Conservation (phyloP, 1,140 invertebrate genomes). For the Euglossa dilemma region DNA sequence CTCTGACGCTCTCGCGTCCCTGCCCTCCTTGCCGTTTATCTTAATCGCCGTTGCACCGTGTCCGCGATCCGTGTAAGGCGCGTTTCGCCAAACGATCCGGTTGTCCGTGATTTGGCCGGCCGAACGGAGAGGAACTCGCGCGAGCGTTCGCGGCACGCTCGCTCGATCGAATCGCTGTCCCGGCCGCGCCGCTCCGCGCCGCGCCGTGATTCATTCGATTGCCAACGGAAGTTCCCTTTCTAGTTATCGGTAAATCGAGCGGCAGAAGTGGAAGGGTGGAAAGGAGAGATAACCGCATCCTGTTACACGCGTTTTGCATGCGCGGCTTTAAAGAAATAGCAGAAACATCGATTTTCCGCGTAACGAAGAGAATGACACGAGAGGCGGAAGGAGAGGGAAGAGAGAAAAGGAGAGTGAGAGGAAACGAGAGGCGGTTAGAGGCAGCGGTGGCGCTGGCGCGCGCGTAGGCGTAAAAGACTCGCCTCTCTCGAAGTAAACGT, state of each 20-base stretch:
- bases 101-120: background rate
- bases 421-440: background rate
- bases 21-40: background rate
- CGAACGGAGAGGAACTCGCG: too few species aligned
- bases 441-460: background rate
- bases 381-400: background rate
- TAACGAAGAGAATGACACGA: constrained; percentile 17
- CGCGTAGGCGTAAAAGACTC: constrained; percentile 62
- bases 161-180: too few species aligned
- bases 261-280: too few species aligned
- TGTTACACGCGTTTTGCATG: constrained; percentile 34
- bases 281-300: constrained; percentile 37
- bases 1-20: background rate
- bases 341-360: constrained; percentile 27
- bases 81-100: background rate
- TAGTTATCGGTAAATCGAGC: constrained; percentile 21
- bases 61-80: too few species aligned
- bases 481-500: constrained; percentile 25
- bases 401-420: constrained; percentile 20
- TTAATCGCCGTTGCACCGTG: background rate
- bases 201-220: constrained; percentile 27
- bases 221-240: constrained; percentile 37
- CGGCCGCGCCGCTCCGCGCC: background rate
- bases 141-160: too few species aligned
- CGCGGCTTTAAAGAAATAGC: constrained; percentile 19